Base-by-base conservation (phyloP, 2,113 vertebrate genomes). In the Phycodurus eques region DNA sequence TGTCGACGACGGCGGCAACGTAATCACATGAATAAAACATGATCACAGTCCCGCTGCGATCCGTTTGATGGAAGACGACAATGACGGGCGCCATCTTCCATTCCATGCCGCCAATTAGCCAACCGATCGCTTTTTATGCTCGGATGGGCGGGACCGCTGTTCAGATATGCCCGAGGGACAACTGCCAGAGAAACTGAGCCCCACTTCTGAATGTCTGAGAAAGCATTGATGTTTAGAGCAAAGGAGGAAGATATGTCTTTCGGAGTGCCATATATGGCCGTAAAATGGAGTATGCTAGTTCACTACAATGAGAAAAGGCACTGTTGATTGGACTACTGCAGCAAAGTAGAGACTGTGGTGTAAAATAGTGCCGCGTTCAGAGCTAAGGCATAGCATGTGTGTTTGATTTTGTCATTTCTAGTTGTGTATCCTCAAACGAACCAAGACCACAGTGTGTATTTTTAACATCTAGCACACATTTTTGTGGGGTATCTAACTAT, bases 1-100 rank as follows among this genome's bases (percentile, higher is more conserved):
- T 83, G 78, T 85, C 82, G 85, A 89, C 87, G 88, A 90, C 87
- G 83, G 84, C 80, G 85, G 84, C 79, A 79, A 81, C 81, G 86
- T 88, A 89, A 89, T 88, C 80, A 89, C 83, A 87, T 84, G 87
- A 89, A 90, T 84, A 90, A 85, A 77, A 83, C 83, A 86, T 88
- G 59, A 83, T 87, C 78, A 89, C 86, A 88, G 78, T 66, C 81
- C 80, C 56, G 17, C 77, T 90, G 74, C 88, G 87, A 91, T 92
- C 87, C 33, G 72, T 83, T 85, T 88, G 84, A 83, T 80, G 78
- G 68, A 80, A 82, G 88, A 88, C 77, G 82, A 80, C 60, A 10
- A 17, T 14, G 59, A 61, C 15, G 31, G 76, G 74, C 67, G 72
- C 79, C 72, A 65, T 84, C 71, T 70, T 71, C 80, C 81, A 69